Percentiles rank a stretch among this genome's conserved stretches.
phyloP scores from a whole-genome alignment of 2,797 vertebrate species.

The Cynodonichthys magdalenae region DNA sequence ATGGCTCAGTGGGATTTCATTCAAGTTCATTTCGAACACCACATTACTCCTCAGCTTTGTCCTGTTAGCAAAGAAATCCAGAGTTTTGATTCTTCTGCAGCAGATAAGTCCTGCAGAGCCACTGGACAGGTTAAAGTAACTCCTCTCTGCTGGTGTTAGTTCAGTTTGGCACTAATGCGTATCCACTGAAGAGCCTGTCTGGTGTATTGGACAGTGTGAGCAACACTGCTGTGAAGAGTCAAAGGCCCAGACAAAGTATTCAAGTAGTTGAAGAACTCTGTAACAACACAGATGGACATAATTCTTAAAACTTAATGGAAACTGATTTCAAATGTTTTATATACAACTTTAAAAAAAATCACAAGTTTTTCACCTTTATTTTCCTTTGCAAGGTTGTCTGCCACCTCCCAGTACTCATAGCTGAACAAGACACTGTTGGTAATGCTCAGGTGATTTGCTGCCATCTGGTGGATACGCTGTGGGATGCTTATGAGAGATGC shows the following conservation, averaged over 20 bases:
- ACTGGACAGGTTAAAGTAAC: constrained; percentile 21
- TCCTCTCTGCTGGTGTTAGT: constrained; percentile 70
- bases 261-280: constrained; percentile 99
- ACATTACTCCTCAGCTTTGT: constrained; percentile 10
- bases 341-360: neutral
- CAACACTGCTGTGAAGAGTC: constrained; percentile 97
- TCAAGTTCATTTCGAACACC: constrained; percentile 21
- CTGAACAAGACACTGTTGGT: constrained; percentile 99
- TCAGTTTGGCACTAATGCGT: constrained; percentile 89
- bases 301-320: constrained; percentile 1
- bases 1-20: constrained; percentile 26
- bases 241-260: constrained; percentile 94
- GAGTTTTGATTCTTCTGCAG: constrained; percentile 22
- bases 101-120: constrained; percentile 25
- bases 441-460: constrained; percentile 97
- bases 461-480: constrained; percentile 99
- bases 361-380: constrained; percentile 86
- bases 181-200: constrained; percentile 98
- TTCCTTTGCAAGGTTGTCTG: constrained; percentile 95
- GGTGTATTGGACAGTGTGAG: constrained; percentile 95
- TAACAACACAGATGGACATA: constrained; percentile 22
- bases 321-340: neutral
- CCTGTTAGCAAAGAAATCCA: constrained; percentile 37
- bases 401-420: constrained; percentile 99
- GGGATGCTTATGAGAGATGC: constrained; percentile 94